These are phyloP conservation scores for Sarcophaga subvicina DNA, from an alignment of 2,888 invertebrate genomes.

Conservation along the genomic window DNA sequence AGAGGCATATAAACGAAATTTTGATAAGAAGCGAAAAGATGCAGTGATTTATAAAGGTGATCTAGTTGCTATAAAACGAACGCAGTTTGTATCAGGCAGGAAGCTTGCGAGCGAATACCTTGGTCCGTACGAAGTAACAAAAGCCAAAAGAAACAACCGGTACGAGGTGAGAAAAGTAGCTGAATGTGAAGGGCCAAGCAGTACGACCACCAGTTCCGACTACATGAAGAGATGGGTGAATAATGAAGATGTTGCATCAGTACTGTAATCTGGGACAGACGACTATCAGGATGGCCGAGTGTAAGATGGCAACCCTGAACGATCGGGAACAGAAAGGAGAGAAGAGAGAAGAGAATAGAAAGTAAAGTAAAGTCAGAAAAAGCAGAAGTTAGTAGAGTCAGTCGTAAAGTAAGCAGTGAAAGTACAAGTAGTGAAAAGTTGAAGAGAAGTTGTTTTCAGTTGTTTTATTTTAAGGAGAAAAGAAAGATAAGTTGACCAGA, in stretches of 20 bases:
- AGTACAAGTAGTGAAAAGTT: no score
- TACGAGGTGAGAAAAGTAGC: slow-evolving; percentile 56
- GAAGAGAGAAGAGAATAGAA: no score
- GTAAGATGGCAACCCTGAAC: no score
- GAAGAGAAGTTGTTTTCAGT: no score
- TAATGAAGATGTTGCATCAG: not conserved
- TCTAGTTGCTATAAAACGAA: slow-evolving; percentile 65
- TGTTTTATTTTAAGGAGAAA: no score
- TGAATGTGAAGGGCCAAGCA: slow-evolving; percentile 51
- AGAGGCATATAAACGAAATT: slow-evolving; percentile 52
- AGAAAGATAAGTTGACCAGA: no score
- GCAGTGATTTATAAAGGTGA: slow-evolving; percentile 51
- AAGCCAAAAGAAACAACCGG: slow-evolving; percentile 57
- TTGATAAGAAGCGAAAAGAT: slow-evolving; percentile 60
- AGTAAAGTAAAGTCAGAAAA: no score
- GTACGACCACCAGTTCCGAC: slow-evolving; percentile 17
- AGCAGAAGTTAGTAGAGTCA: no score
- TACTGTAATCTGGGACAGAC: slow-evolving; percentile 10
- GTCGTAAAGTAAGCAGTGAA: no score
- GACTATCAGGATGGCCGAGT: slow-evolving; percentile 17
- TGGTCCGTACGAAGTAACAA: slow-evolving; percentile 66
- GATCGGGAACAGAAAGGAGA: no score
- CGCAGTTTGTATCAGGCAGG: slow-evolving; percentile 64
- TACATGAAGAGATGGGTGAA: slow-evolving; percentile 7
- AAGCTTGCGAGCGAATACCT: slow-evolving; percentile 63